Percentiles rank a stretch among this genome's conserved stretches.
Conservation (phyloP, 2,113 vertebrate genomes). For the Hiodon tergisus region DNA sequence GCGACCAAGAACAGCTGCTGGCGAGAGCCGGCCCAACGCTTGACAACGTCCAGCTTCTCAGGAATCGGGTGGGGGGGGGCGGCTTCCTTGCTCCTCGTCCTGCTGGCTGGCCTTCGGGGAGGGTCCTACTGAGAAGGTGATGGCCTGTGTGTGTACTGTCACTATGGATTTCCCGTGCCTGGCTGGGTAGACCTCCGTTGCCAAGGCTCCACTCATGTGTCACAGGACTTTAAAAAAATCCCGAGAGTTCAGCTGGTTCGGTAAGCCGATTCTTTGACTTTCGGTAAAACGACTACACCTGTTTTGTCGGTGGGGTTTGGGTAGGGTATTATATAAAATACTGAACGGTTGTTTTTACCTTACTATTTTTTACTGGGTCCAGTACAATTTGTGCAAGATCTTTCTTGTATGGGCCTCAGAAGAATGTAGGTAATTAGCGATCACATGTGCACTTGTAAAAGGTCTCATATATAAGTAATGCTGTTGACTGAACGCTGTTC, state of each 20-base stretch:
- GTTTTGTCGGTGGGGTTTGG: neutral
- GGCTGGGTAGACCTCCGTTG: conserved; percentile 16
- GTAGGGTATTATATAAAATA: neutral
- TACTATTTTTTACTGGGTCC: no score
- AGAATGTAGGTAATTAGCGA: no score
- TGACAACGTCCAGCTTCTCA: no score
- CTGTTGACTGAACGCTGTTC: no score
- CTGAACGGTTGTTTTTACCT: no score
- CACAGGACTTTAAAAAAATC: conserved; percentile 3
- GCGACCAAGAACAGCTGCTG: neutral
- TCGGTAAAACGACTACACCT: conserved; percentile 1
- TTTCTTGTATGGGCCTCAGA: no score
- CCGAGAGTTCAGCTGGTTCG: conserved; percentile 6
- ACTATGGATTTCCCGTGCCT: conserved; percentile 14
- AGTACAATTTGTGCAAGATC: no score
- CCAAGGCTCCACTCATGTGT: conserved; percentile 15
- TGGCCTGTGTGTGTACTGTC: neutral
- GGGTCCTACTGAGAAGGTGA: neutral
- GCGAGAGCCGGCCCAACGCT: conserved; percentile 16
- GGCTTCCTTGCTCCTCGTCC: no score
- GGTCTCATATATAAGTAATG: no score
- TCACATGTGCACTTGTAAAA: no score
- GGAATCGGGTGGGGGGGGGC: no score
- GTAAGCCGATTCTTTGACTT: conserved; percentile 19
- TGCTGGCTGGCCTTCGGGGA: neutral